Percentiles rank a stretch among this genome's conserved stretches.
Evolutionary conservation across 2,113 vertebrate genomes (phyloP).

Genomic region (Corydoras maculifer): DNA sequence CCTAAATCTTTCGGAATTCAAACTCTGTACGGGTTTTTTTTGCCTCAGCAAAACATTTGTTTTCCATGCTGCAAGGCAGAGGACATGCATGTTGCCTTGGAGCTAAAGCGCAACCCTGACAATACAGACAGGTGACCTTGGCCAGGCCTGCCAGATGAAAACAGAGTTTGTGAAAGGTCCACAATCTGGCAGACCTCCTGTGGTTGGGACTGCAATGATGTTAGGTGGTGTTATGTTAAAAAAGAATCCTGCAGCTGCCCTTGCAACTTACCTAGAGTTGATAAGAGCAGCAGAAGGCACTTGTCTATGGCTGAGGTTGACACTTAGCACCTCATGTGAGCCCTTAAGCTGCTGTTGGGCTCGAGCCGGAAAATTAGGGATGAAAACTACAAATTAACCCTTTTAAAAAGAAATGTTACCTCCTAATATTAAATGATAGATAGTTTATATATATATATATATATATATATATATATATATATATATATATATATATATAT

Average conservation of each 20-base stretch:
- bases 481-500: too few relatives aligned
- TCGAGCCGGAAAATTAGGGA: constrained; percentile 10
- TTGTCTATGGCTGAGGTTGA: constrained; percentile 48
- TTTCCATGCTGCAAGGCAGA: constrained; percentile 66
- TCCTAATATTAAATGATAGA: too few relatives aligned
- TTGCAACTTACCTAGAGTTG: constrained; percentile 77
- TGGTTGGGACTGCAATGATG: constrained; percentile 52
- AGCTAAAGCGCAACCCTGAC: constrained; percentile 41
- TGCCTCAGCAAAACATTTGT: constrained; percentile 40
- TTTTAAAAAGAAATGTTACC: too few relatives aligned
- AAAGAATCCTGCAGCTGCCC: constrained; percentile 60
- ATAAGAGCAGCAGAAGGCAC: constrained; percentile 81
- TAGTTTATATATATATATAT: too few relatives aligned
- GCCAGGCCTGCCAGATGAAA: constrained; percentile 61
- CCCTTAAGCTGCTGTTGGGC: constrained; percentile 16
- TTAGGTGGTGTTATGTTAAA: constrained; percentile 53
- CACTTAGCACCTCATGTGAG: constrained; percentile 37
- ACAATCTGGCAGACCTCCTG: constrained; percentile 46
- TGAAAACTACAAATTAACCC: background rate
- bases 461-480: too few relatives aligned
- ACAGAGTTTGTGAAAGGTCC: constrained; percentile 51
- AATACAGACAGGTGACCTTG: constrained; percentile 62
- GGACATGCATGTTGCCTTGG: constrained; percentile 63
- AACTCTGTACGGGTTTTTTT: too few relatives aligned
- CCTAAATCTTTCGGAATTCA: too few relatives aligned